A percentile compares a stretch with the other conserved stretches of the same genome.
These are phyloP conservation scores for Morelia viridis DNA, from an alignment of 2,797 vertebrate genomes.

Conservation along the genomic window DNA sequence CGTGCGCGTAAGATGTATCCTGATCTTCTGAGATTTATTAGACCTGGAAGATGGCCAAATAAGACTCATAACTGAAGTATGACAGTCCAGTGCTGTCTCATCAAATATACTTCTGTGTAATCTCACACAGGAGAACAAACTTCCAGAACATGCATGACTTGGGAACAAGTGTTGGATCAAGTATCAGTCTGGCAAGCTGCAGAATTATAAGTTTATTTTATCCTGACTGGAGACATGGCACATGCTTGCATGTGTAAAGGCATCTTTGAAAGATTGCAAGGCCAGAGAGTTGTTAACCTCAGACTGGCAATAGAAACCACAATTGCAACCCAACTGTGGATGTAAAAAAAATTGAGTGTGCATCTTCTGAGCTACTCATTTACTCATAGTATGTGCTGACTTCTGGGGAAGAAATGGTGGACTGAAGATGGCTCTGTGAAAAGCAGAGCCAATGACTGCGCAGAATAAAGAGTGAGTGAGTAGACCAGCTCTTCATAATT, in stretches of 20 bases:
- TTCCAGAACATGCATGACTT: slow-evolving; percentile 48
- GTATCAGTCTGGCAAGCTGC: slow-evolving; percentile 44
- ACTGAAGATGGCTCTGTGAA: no score
- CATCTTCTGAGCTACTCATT: slow-evolving; percentile 54
- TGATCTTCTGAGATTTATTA: not conserved
- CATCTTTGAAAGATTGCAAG: slow-evolving; percentile 25
- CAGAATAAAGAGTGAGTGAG: no score
- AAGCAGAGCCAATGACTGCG: no score
- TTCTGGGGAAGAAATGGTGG: no score
- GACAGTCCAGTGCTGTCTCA: not conserved
- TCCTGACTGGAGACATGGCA: fast-evolving
- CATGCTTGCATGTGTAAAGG: slow-evolving; percentile 10
- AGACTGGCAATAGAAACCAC: not conserved
- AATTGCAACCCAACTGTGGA: slow-evolving; percentile 43
- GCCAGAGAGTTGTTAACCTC: slow-evolving; percentile 49
- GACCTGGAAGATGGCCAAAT: fast-evolving
- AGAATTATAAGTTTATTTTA: not conserved
- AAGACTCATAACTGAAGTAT: not conserved
- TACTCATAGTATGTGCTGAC: no score
- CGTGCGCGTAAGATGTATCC: slow-evolving; percentile 9
- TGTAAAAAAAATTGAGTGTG: slow-evolving; percentile 55
- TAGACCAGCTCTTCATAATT: no score
- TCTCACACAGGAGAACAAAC: slow-evolving; percentile 14
- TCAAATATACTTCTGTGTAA: slow-evolving; percentile 26
- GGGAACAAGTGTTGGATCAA: slow-evolving; percentile 62